Evolutionary conservation across 2,797 vertebrate genomes (phyloP).

Genomic region (Malurus leucopterus): DNA sequence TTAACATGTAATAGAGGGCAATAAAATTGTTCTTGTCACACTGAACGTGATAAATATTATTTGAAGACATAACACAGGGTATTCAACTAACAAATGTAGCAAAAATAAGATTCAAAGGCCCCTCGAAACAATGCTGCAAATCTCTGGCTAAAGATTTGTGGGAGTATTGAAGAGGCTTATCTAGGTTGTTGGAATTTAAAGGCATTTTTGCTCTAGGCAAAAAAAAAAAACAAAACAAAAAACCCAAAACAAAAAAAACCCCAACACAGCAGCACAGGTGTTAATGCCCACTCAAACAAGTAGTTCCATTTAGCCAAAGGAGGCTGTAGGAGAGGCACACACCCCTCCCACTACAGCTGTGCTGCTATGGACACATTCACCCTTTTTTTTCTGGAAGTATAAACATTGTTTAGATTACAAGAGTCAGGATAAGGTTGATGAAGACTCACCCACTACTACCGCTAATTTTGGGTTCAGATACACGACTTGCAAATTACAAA

Average conservation of each 20-base stretch:
- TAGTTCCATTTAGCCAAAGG: rapidly evolving
- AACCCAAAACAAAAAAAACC: no score
- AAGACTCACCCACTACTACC: background rate
- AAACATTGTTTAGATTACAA: background rate
- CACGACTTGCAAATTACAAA: background rate
- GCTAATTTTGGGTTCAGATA: background rate
- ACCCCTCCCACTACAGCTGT: background rate
- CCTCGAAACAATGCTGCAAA: background rate
- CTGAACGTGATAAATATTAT: background rate
- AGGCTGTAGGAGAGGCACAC: background rate
- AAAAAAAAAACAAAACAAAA: no score
- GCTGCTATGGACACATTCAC: background rate
- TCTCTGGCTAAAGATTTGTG: background rate
- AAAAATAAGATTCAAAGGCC: background rate
- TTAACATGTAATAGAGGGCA: background rate
- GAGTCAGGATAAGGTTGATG: background rate
- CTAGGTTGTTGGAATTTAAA: background rate
- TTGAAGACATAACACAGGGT: background rate
- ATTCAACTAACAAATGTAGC: background rate
- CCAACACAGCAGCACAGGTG: background rate
- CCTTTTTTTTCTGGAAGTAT: background rate
- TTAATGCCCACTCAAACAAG: background rate
- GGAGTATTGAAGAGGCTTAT: background rate
- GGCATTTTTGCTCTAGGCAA: background rate
- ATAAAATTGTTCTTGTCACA: background rate